Conservation (phyloP, 2,888 invertebrate species). For the Synergus laeviventris region DNA sequence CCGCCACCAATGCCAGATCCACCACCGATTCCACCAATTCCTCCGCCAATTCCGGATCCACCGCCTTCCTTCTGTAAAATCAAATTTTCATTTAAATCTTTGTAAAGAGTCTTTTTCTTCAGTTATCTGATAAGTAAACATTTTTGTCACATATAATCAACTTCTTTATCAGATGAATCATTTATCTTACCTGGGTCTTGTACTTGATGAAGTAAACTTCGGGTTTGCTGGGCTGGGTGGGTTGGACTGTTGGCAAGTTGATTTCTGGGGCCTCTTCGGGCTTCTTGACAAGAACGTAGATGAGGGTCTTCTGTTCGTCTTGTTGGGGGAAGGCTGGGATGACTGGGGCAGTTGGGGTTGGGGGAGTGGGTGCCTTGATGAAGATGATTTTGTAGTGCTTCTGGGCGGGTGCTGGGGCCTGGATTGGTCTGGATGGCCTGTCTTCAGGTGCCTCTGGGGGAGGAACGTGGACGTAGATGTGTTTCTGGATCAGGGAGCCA, state of each 20-base stretch:
- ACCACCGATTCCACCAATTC: constrained; percentile 59
- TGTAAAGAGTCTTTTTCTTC: background rate
- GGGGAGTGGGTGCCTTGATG: constrained; percentile 92
- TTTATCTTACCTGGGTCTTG: constrained; percentile 80
- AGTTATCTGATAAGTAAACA: background rate
- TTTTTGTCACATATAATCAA: no score
- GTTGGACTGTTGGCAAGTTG: constrained; percentile 85
- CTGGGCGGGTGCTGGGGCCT: constrained; percentile 84
- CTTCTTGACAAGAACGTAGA: constrained; percentile 92
- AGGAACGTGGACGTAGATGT: constrained; percentile 93
- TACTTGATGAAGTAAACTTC: constrained; percentile 94
- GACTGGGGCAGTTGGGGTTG: constrained; percentile 88
- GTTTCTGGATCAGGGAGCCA: constrained; percentile 86
- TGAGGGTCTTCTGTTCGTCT: constrained; percentile 92
- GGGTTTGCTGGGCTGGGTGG: constrained; percentile 91
- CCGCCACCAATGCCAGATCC: constrained; percentile 61
- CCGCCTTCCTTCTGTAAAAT: constrained; percentile 64
- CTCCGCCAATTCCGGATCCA: constrained; percentile 55
- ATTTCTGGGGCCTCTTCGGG: constrained; percentile 91
- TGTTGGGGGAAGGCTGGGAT: constrained; percentile 86
- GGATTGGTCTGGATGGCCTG: constrained; percentile 82
- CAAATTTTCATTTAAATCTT: background rate
- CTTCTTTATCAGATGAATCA: background rate
- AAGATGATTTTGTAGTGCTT: constrained; percentile 95
- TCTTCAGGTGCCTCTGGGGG: constrained; percentile 88